Evolutionary conservation across 2,797 vertebrate genomes (phyloP).

Genomic region (Choloepus didactylus): DNA sequence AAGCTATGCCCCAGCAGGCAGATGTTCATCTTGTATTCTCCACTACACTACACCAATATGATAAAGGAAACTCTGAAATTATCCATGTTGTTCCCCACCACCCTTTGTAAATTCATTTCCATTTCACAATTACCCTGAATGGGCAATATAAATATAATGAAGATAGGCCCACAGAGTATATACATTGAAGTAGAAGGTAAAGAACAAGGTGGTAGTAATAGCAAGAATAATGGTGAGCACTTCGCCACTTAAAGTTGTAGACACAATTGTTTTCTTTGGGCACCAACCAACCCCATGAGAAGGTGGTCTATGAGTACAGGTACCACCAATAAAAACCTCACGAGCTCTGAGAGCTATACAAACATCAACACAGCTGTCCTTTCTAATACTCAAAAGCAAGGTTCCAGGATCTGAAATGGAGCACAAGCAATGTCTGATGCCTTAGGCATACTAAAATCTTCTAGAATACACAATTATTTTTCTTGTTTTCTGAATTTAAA

Average conservation of each 20-base stretch:
- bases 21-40: constrained; percentile 32
- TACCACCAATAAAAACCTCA: not conserved
- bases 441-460: constrained; percentile 24
- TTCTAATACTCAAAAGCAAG: not conserved
- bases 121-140: not conserved
- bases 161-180: not conserved
- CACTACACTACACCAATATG: not conserved
- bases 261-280: not conserved
- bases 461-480: not conserved
- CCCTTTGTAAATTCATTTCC: not conserved
- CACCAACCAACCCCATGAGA: not conserved
- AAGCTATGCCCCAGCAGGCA: not conserved
- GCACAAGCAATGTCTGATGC: not conserved
- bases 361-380: not conserved
- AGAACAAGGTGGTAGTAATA: not conserved
- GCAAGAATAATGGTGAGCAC: not conserved
- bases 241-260: not conserved
- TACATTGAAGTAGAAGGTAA: not conserved
- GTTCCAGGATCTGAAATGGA: not conserved
- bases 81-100: not conserved
- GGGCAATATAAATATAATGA: constrained; percentile 12
- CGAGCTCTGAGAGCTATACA: not conserved
- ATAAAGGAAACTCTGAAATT: not conserved
- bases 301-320: not conserved
- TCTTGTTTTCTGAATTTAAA: not conserved